A percentile compares a stretch with the other conserved stretches of the same genome.
phyloP scores from a whole-genome alignment of 2,797 vertebrate genomes.

The Emydoidea blandingii region DNA sequence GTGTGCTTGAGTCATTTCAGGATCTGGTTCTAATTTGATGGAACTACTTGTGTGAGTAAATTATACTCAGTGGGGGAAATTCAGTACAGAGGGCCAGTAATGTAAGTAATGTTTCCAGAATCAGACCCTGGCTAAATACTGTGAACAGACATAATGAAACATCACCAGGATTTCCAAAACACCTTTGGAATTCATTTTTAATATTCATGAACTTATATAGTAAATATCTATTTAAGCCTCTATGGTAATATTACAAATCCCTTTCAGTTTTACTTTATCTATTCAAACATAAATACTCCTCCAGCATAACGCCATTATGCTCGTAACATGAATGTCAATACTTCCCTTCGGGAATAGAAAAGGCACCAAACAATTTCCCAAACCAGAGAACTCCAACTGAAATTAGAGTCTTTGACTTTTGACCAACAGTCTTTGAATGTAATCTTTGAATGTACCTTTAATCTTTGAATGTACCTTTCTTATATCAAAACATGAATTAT shows the following conservation, averaged over 20 bases:
- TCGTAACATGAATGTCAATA: neutral
- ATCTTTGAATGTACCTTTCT: neutral
- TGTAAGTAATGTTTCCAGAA: neutral
- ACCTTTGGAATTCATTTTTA: neutral
- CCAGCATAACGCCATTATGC: neutral
- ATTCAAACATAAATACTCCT: neutral
- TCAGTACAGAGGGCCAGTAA: neutral
- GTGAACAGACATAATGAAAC: neutral
- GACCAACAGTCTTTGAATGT: neutral
- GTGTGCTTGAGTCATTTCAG: neutral
- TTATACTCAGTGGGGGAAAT: neutral
- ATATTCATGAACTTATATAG: neutral
- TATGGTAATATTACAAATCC: neutral
- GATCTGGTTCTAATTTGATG: neutral
- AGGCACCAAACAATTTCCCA: neutral
- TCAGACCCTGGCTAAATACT: neutral
- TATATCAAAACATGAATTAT: neutral
- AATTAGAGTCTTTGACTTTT: slow-evolving; percentile 8
- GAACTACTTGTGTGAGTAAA: neutral
- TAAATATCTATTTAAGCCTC: slow-evolving; percentile 11
- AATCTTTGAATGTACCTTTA: neutral
- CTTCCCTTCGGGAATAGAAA: neutral
- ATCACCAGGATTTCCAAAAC: neutral
- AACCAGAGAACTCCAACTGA: neutral
- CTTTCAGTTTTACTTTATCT: neutral